Evolutionary conservation across 1,140 invertebrate species (phyloP).

Genomic region (Caenorhabditis brenneri): DNA sequence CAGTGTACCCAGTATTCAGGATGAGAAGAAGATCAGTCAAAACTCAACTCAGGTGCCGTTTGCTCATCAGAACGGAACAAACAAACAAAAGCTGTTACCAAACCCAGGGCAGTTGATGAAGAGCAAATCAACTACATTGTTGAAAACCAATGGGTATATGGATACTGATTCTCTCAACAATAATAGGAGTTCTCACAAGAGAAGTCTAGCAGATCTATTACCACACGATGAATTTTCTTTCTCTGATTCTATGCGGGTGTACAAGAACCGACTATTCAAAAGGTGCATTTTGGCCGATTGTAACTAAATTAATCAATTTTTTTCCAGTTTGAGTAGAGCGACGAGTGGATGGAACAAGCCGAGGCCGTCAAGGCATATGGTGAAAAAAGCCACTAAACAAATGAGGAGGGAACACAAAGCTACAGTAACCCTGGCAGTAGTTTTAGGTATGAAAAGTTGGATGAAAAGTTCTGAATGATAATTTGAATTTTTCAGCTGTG

Average conservation of each 20-base stretch:
- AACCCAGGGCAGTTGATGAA: background rate
- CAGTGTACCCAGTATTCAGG: constrained; percentile 12
- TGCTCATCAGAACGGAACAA: constrained; percentile 4
- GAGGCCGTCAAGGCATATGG: constrained; percentile 61
- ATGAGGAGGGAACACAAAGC: constrained; percentile 84
- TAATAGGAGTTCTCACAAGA: constrained; percentile 14
- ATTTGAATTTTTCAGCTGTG: constrained; percentile 72
- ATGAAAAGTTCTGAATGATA: background rate
- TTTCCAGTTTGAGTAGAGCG: constrained; percentile 30
- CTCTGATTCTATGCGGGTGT: constrained; percentile 43
- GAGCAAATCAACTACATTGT: constrained; percentile 18
- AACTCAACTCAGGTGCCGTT: background rate
- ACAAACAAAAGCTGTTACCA: background rate
- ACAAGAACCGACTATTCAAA: constrained; percentile 50
- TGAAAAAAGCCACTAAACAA: constrained; percentile 69
- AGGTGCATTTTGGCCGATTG: background rate
- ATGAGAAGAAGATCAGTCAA: background rate
- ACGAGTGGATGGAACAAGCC: constrained; percentile 55
- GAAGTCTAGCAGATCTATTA: constrained; percentile 39
- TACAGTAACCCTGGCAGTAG: constrained; percentile 98
- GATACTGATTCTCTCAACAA: constrained; percentile 14
- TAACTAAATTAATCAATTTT: background rate
- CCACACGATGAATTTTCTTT: constrained; percentile 36
- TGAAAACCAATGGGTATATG: constrained; percentile 27
- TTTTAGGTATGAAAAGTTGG: constrained; percentile 81